Percentiles rank a stretch among this genome's conserved stretches.
Conservation (phyloP, 2,113 vertebrate genomes). For the Ammodytes dubius region DNA sequence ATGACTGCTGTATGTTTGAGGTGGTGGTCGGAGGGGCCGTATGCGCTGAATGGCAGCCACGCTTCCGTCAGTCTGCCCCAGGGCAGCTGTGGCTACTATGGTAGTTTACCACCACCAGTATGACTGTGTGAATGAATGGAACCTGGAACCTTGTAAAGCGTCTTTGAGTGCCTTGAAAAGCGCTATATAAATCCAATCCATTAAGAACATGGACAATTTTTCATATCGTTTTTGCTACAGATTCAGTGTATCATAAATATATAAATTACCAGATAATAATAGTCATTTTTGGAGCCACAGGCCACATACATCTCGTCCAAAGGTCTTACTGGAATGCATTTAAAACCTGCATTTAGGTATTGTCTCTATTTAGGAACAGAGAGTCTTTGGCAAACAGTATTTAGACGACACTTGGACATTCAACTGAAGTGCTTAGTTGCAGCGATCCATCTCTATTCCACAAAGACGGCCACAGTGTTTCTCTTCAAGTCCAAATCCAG, state of each 20-base stretch:
- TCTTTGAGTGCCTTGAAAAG: too few relatives aligned
- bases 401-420: constrained; percentile 6
- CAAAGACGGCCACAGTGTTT: neutral
- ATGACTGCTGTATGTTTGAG: too few relatives aligned
- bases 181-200: too few relatives aligned
- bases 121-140: too few relatives aligned
- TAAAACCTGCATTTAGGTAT: constrained; percentile 2
- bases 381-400: constrained; percentile 48
- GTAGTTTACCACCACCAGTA: too few relatives aligned
- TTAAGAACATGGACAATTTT: constrained; percentile 30
- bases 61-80: too few relatives aligned
- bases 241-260: constrained; percentile 79
- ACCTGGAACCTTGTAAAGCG: too few relatives aligned
- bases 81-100: too few relatives aligned
- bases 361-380: constrained; percentile 31
- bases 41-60: too few relatives aligned
- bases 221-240: constrained; percentile 53
- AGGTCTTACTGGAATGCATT: constrained; percentile 42
- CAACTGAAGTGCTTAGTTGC: neutral
- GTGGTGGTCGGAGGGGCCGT: too few relatives aligned
- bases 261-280: constrained; percentile 80
- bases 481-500: constrained; percentile 17
- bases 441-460: neutral
- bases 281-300: constrained; percentile 53
- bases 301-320: constrained; percentile 50